Evolutionary conservation across 1,140 invertebrate genomes (phyloP), one percentile per base, ranked within the genome.

Genomic region (Listronotus bonariensis): DNA sequence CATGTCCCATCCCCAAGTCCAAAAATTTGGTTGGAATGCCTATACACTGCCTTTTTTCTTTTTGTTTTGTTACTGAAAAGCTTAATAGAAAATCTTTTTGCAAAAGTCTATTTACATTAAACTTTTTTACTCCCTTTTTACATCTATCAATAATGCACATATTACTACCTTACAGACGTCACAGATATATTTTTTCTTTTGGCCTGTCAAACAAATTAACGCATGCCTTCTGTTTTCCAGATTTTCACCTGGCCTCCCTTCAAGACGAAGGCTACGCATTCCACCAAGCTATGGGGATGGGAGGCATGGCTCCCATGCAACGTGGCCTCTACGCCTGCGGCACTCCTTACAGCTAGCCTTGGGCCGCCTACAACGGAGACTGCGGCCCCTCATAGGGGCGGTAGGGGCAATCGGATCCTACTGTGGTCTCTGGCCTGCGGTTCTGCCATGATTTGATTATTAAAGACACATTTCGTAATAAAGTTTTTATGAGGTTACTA

Each of bases 281-380:
- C 77, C 79, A 80, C 65, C 79, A 79, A 74, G 78, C 79, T 52
- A 80, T 80, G 79, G 79, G 79, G 69, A 80, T 80, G 79, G 79
- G 79, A 43, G 77, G 77, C 60, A 77, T 78, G 75, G 78, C 77
- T 46, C 77, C 78, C 65, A 80, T 80, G 78, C 79, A 80, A 65
- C 76, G 79, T 62, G 78, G 79, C 67, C 73, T 80, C 46, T 80
- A 80, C 70, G 79, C 79, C 20, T 80, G 78, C 71, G 79, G 79
- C 38, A 79, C 78, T 70, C 79, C 79, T 17, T 80, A 80, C 77
- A 80, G 79, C 76, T 80, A 80, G 79, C 79, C 77, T 70, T 79
- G 77, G 77, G 77, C 77, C 75, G 71, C 77, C 67, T 79, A 79
- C 65, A 79, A 79, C 76, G 77, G 77, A 77, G 77, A 79, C 76